Conservation (phyloP, 1,140 invertebrate genomes). For the Drosophila equinoxialis region DNA sequence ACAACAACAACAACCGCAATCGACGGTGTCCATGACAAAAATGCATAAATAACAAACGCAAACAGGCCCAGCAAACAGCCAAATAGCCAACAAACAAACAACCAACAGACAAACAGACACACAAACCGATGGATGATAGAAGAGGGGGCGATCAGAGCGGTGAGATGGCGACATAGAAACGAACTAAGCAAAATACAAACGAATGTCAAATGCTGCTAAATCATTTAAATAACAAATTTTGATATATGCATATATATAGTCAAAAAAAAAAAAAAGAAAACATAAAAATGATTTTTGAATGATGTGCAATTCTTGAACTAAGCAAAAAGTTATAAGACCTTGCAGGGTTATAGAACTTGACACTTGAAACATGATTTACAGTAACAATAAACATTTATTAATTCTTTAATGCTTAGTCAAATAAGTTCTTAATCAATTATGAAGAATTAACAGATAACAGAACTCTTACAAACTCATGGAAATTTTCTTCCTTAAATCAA, state of each 20-base stretch:
- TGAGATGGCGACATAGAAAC: slow-evolving; percentile 25
- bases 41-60: slow-evolving; percentile 74
- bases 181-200: slow-evolving; percentile 33
- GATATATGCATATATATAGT: slow-evolving; percentile 1
- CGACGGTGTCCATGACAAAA: slow-evolving; percentile 68
- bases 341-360: not conserved
- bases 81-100: slow-evolving; percentile 35
- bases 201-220: slow-evolving; percentile 14
- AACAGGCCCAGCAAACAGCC: slow-evolving; percentile 31
- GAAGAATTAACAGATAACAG: no score
- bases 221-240: slow-evolving; percentile 56
- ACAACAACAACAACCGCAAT: slow-evolving; percentile 23
- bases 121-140: not conserved
- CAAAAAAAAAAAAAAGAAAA: not conserved
- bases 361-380: not conserved
- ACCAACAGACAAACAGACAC: slow-evolving; percentile 15
- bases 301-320: slow-evolving; percentile 2
- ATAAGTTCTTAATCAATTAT: no score
- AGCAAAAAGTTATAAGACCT: not conserved
- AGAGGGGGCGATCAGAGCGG: no score
- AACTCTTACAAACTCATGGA: no score
- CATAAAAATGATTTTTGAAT: not conserved
- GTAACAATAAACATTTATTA: no score
- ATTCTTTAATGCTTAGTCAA: no score
- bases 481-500: no score